Conservation (phyloP, 1,140 invertebrate species). For the Drosophila littoralis region DNA sequence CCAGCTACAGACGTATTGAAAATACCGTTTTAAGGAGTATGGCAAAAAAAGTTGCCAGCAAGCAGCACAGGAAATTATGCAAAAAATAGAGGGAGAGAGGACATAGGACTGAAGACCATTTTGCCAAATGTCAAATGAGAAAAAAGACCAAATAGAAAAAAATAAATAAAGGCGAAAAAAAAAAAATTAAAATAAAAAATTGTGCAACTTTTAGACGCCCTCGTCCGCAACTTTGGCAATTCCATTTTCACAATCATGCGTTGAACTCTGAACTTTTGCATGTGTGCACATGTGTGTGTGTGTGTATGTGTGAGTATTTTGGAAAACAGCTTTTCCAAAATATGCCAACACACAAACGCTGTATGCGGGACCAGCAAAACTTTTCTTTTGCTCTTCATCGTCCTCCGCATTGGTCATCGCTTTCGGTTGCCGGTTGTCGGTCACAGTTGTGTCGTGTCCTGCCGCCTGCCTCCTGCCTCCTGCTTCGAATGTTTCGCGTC, state of each 20-base stretch:
- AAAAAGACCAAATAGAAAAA: slow-evolving; percentile 15
- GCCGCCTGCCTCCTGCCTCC: not conserved
- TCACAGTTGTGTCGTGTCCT: slow-evolving; percentile 63
- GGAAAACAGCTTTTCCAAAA: slow-evolving; percentile 71
- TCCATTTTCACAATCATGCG: slow-evolving; percentile 81
- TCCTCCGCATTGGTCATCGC: slow-evolving; percentile 41
- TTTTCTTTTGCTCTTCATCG: slow-evolving; percentile 54
- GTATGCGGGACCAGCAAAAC: slow-evolving; percentile 41
- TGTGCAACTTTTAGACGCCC: slow-evolving; percentile 55
- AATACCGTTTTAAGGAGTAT: not conserved
- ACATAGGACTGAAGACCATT: slow-evolving; percentile 37
- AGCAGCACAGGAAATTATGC: slow-evolving; percentile 62
- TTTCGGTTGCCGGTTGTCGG: slow-evolving; percentile 62
- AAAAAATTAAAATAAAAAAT: slow-evolving; percentile 21
- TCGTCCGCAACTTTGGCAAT: slow-evolving; percentile 72
- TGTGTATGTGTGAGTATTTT: slow-evolving; percentile 52
- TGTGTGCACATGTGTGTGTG: slow-evolving; percentile 31
- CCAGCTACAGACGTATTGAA: not conserved
- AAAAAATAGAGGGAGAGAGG: slow-evolving; percentile 38
- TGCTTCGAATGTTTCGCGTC: too few relatives aligned
- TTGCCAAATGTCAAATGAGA: slow-evolving; percentile 45
- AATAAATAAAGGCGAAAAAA: slow-evolving; percentile 38
- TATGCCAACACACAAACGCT: slow-evolving; percentile 72
- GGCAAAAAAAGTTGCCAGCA: slow-evolving; percentile 6
- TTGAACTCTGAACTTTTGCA: slow-evolving; percentile 75